Evolutionary conservation across 2,888 invertebrate species (phyloP).

Genomic region (Drosophila aldrichi): DNA sequence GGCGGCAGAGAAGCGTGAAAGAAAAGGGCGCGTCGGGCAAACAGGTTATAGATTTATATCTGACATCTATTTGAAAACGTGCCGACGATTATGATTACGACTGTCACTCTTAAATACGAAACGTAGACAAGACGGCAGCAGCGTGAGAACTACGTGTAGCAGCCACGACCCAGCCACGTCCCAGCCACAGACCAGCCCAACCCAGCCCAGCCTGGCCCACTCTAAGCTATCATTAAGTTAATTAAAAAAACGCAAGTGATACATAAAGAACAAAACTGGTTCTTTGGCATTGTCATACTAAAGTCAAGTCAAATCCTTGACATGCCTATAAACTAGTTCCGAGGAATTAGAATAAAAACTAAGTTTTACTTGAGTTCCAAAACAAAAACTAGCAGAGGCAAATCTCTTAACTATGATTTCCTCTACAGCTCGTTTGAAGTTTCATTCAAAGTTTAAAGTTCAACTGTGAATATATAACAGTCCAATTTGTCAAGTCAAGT

Average conservation of each 20-base stretch:
- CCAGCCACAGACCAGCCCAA: neutral
- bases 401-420: constrained; percentile 3
- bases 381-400: neutral
- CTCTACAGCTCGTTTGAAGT: constrained; percentile 17
- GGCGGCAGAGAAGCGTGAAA: neutral
- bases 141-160: constrained; percentile 47
- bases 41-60: constrained; percentile 53
- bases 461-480: neutral
- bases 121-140: constrained; percentile 44
- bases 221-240: constrained; percentile 39
- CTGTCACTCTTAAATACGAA: constrained; percentile 51
- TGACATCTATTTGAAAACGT: constrained; percentile 62
- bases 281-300: constrained; percentile 37
- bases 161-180: constrained; percentile 1
- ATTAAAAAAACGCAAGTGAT: constrained; percentile 50
- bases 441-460: neutral
- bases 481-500: no score
- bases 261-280: constrained; percentile 36
- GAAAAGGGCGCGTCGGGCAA: constrained; percentile 64
- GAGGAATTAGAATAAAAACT: constrained; percentile 26
- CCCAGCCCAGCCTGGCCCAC: neutral
- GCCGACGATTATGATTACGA: constrained; percentile 61
- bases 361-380: neutral
- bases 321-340: constrained; percentile 39
- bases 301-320: constrained; percentile 43